Base-by-base conservation (phyloP, 2,797 vertebrate species). In the Spinibarbus caldwelli region DNA sequence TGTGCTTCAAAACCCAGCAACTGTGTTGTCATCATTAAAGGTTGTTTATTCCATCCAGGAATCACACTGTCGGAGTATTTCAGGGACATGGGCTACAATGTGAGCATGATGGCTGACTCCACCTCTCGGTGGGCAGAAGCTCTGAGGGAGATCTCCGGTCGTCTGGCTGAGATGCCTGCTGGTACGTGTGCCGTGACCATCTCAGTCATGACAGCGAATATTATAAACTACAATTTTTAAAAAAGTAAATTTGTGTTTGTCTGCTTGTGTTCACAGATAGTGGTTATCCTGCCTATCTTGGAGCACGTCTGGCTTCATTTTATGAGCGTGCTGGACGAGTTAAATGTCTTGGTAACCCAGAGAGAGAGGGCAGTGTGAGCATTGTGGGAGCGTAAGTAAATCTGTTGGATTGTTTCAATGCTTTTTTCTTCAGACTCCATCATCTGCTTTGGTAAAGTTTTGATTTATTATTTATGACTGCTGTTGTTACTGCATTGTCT, bases 91-190 rank as follows among this genome's bases (percentile, higher is more conserved):
- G 98, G 98, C 70, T 99, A 99, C 90, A 95, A 99, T 0, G 98
- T 99, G 91, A 99, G 98, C 89, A 99, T 99, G 98, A 99, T 99
- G 98, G 98, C 98, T 29, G 98, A 99, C 91, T 99, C 98, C 0
- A 99, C 98, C 0, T 99, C 98, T 73, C 95, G 98, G 90, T 99
- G 98, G 98, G 98, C 98, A 1, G 98, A 99, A 89, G 98, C 98
- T 86, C 96, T 99, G 79, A 93, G 98, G 91, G 98, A 99, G 93
- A 99, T 99, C 91, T 99, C 98, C 2, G 98, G 98, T 52, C 95
- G 98, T 90, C 90, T 99, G 90, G 98, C 98, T 83, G 98, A 99
- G 93, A 99, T 99, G 98, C 98, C 98, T 85, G 98, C 98, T 90
- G 98, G 98, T 99, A 78, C 0, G 75, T 71, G 47, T 54, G n/a